Conservation (phyloP, 2,888 invertebrate genomes). For the Lasius fuliginosus region DNA sequence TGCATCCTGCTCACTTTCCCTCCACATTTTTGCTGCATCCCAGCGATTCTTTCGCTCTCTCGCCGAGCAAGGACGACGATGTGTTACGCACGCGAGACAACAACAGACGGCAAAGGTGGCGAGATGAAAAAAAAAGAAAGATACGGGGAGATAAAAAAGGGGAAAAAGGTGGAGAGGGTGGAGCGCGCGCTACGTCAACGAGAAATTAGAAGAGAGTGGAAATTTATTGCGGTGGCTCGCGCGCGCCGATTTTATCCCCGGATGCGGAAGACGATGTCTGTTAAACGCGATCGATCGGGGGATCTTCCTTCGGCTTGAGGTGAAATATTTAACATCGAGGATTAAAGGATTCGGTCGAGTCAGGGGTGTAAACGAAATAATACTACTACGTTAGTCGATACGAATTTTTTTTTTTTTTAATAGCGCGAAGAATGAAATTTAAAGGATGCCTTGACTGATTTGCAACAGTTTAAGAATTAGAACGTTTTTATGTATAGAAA, state of each 20-base stretch:
- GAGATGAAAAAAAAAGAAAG: constrained; percentile 34
- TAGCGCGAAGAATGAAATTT: background rate
- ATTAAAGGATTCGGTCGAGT: background rate
- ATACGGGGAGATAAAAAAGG: background rate
- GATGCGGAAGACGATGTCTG: constrained; percentile 25
- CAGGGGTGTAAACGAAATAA: background rate
- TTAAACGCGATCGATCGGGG: constrained; percentile 45
- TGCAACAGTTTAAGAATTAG: background rate
- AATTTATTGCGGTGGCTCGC: constrained; percentile 66
- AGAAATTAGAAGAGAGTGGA: constrained; percentile 70
- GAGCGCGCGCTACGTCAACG: constrained; percentile 59
- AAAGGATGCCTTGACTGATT: background rate
- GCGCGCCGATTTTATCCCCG: constrained; percentile 29
- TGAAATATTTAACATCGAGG: constrained; percentile 26
- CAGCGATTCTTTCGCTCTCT: constrained; percentile 38
- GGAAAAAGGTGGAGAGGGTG: constrained; percentile 24
- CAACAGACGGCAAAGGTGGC: constrained; percentile 46
- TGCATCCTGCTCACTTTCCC: constrained; percentile 31
- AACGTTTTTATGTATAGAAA: background rate
- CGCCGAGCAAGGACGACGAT: constrained; percentile 64
- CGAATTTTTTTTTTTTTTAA: background rate
- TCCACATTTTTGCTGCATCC: constrained; percentile 31
- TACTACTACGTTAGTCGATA: background rate
- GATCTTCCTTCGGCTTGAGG: constrained; percentile 18
- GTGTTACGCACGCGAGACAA: constrained; percentile 61